These are phyloP conservation scores for Chondrosia reniformis DNA, from an alignment of 37 sponge, comb jelly and placozoan species.

Conservation along the genomic window DNA sequence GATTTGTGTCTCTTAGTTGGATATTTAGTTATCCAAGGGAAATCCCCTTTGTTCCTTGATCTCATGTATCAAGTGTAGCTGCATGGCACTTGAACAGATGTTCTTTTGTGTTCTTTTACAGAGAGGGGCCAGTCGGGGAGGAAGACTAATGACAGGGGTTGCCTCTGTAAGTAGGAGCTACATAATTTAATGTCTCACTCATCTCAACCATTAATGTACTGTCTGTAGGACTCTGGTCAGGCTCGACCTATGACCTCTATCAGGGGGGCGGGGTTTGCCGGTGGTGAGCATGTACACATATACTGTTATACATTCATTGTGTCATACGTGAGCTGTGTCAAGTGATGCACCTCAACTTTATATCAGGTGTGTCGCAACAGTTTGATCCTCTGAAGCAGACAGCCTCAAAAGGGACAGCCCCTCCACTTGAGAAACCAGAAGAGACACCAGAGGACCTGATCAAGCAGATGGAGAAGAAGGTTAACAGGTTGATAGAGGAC, in stretches of 20 bases:
- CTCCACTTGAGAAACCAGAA: slow-evolving; percentile 19
- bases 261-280: slow-evolving; percentile 88
- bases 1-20: too few species aligned
- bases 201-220: neutral
- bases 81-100: too few species aligned
- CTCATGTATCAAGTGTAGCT: too few species aligned
- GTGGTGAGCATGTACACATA: too few species aligned
- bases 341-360: too few species aligned
- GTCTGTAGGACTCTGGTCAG: slow-evolving; percentile 48
- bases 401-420: slow-evolving; percentile 4
- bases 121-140: neutral
- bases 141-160: slow-evolving; percentile 27
- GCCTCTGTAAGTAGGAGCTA: slow-evolving; percentile 24
- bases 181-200: neutral
- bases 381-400: too few species aligned
- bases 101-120: neutral
- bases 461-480: slow-evolving; percentile 83
- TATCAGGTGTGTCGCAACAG: too few species aligned
- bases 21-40: too few species aligned
- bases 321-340: too few species aligned
- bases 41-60: too few species aligned
- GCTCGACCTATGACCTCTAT: slow-evolving; percentile 92
- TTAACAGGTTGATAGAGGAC: slow-evolving; percentile 85
- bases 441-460: slow-evolving; percentile 79
- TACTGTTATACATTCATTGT: too few species aligned